A percentile compares a stretch with the other conserved stretches of the same genome.
phyloP scores from a whole-genome alignment of 2,888 invertebrate species.

The Melinopterus prodromus region DNA sequence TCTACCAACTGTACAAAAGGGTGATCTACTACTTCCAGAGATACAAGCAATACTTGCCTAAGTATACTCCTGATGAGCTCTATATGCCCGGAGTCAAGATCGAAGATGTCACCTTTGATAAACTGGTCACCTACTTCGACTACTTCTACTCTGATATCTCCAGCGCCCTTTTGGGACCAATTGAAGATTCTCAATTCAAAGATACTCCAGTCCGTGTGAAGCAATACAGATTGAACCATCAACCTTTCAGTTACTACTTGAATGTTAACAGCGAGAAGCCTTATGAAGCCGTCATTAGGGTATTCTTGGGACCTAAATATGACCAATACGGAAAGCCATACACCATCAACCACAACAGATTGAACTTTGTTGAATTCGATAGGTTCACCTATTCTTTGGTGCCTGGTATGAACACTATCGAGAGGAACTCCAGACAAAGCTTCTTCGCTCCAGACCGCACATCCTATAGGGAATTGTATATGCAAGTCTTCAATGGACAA shows the following conservation, averaged over 20 bases:
- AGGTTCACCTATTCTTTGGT: slow-evolving; percentile 67
- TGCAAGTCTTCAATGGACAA: slow-evolving; percentile 67
- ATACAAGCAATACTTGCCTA: slow-evolving; percentile 67
- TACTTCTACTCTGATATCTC: slow-evolving; percentile 71
- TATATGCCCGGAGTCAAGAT: slow-evolving; percentile 71
- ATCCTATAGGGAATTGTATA: slow-evolving; percentile 69
- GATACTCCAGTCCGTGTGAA: slow-evolving; percentile 66
- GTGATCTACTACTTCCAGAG: slow-evolving; percentile 65
- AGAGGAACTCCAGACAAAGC: slow-evolving; percentile 63
- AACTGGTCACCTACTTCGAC: slow-evolving; percentile 75
- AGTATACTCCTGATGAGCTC: slow-evolving; percentile 71
- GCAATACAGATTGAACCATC: slow-evolving; percentile 71
- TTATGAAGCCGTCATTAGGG: slow-evolving; percentile 68
- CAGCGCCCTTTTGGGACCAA: slow-evolving; percentile 65
- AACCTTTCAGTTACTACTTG: slow-evolving; percentile 68
- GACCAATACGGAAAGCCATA: slow-evolving; percentile 66
- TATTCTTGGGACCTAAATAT: slow-evolving; percentile 76
- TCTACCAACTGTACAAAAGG: slow-evolving; percentile 74
- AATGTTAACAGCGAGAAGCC: slow-evolving; percentile 67
- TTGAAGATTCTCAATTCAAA: slow-evolving; percentile 50
- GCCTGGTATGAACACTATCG: slow-evolving; percentile 69
- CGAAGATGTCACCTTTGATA: slow-evolving; percentile 69
- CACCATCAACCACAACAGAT: slow-evolving; percentile 67
- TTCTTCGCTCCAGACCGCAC: slow-evolving; percentile 70
- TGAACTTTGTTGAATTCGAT: slow-evolving; percentile 73